A percentile compares a stretch with the other conserved stretches of the same genome.
Conservation (phyloP, 2,113 vertebrate species). For the Zosterops lateralis region DNA sequence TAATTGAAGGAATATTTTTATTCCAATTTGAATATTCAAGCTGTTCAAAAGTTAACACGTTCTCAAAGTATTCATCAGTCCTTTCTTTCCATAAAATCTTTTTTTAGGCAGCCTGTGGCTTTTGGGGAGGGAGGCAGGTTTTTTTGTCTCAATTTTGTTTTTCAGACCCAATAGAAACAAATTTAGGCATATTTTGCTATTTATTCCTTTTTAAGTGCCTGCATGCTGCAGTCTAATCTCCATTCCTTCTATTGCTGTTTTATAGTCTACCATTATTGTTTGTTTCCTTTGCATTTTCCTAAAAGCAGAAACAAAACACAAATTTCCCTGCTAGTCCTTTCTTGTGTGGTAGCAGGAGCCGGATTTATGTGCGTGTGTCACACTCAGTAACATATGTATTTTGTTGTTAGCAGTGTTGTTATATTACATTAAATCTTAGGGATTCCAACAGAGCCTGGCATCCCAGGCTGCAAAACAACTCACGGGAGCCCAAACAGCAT, state of each 20-base stretch:
- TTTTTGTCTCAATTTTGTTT: slow-evolving; percentile 1
- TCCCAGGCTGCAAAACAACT: background rate
- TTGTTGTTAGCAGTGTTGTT: background rate
- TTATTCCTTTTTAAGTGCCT: slow-evolving; percentile 31
- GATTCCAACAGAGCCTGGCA: background rate
- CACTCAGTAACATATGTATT: background rate
- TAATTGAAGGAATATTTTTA: slow-evolving; percentile 70
- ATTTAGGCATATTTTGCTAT: background rate
- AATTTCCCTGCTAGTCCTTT: background rate
- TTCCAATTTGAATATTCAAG: slow-evolving; percentile 68
- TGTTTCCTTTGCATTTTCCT: background rate
- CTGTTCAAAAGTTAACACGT: slow-evolving; percentile 51
- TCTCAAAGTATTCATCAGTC: slow-evolving; percentile 14
- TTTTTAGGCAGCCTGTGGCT: background rate
- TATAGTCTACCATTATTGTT: slow-evolving; percentile 3
- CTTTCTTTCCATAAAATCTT: background rate
- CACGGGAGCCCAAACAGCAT: background rate
- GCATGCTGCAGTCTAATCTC: slow-evolving; percentile 9
- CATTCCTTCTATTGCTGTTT: slow-evolving; percentile 46
- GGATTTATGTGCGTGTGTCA: background rate
- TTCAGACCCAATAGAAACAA: background rate
- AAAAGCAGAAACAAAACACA: slow-evolving; percentile 3
- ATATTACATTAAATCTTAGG: background rate
- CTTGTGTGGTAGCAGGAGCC: background rate
- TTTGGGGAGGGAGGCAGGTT: background rate